Conservation (phyloP, 2,797 vertebrate genomes). For the Loriculus beryllinus region DNA sequence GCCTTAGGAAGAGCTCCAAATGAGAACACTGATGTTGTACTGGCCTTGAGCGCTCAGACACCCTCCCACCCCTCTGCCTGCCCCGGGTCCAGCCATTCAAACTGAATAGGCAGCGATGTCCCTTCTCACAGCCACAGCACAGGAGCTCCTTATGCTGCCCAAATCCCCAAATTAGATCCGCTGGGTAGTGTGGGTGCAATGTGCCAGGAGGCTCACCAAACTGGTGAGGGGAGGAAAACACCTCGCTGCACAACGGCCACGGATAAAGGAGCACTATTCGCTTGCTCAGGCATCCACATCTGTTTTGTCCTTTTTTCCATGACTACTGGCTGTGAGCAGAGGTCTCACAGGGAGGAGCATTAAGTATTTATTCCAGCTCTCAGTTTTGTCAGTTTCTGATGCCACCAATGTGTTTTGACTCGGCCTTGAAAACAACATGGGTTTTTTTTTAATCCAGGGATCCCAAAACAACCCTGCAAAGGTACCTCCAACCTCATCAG, state of each 20-base stretch:
- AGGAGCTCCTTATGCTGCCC: background rate
- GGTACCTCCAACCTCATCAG: background rate
- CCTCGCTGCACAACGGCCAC: background rate
- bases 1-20: background rate
- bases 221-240: background rate
- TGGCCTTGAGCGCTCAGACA: rapidly evolving
- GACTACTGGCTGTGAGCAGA: conserved; percentile 49
- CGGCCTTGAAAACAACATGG: background rate
- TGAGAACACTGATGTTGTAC: background rate
- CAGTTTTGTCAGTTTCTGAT: conserved; percentile 17
- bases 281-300: background rate
- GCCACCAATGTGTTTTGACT: background rate
- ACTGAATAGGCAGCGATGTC: background rate
- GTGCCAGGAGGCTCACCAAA: background rate
- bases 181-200: background rate
- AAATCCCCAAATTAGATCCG: background rate
- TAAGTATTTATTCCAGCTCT: conserved; percentile 60
- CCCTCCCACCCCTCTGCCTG: background rate
- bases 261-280: conserved; percentile 10
- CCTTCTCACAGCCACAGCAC: background rate
- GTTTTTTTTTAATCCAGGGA: background rate
- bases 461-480: background rate
- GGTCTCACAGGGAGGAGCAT: conserved; percentile 48
- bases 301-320: conserved; percentile 63
- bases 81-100: background rate